These are phyloP conservation scores for Adelphocoris suturalis DNA, from an alignment of 2,888 invertebrate genomes.

Conservation along the genomic window DNA sequence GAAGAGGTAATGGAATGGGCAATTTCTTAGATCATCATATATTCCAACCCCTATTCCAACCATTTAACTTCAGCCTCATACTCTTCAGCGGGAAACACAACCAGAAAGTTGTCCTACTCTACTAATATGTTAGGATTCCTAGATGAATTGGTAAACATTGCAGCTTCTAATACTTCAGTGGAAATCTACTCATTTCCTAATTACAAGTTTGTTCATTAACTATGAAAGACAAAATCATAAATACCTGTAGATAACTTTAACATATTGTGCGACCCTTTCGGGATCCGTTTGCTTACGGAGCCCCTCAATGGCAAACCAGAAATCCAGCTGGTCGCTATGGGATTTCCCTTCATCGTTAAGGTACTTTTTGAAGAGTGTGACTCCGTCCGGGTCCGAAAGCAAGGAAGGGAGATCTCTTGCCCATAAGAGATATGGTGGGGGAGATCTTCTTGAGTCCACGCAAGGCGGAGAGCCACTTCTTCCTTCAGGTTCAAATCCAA, in stretches of 20 bases:
- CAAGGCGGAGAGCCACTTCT: conserved; percentile 79
- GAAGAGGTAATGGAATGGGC: too few relatives aligned
- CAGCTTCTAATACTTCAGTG: too few relatives aligned
- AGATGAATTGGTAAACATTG: too few relatives aligned
- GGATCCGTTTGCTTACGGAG: conserved; percentile 88
- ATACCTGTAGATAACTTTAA: conserved; percentile 91
- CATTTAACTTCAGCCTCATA: too few relatives aligned
- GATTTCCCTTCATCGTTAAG: conserved; percentile 87
- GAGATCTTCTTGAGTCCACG: conserved; percentile 78
- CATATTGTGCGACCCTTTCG: conserved; percentile 86
- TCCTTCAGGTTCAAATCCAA: conserved; percentile 82
- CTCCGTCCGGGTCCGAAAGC: conserved; percentile 93
- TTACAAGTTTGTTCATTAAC: too few relatives aligned
- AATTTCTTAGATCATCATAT: too few relatives aligned
- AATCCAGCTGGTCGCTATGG: conserved; percentile 90
- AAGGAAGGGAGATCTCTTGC: conserved; percentile 90
- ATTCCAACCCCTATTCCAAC: too few relatives aligned
- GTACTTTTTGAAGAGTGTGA: conserved; percentile 91
- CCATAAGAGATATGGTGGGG: conserved; percentile 92
- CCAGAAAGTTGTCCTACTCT: too few relatives aligned
- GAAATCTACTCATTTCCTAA: too few relatives aligned
- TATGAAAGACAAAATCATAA: background rate
- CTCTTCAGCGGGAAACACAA: too few relatives aligned
- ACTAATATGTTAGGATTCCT: too few relatives aligned
- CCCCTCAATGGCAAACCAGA: conserved; percentile 96